phyloP scores from a whole-genome alignment of 1,140 invertebrate genomes.

The Akabosia matsudoensis region DNA sequence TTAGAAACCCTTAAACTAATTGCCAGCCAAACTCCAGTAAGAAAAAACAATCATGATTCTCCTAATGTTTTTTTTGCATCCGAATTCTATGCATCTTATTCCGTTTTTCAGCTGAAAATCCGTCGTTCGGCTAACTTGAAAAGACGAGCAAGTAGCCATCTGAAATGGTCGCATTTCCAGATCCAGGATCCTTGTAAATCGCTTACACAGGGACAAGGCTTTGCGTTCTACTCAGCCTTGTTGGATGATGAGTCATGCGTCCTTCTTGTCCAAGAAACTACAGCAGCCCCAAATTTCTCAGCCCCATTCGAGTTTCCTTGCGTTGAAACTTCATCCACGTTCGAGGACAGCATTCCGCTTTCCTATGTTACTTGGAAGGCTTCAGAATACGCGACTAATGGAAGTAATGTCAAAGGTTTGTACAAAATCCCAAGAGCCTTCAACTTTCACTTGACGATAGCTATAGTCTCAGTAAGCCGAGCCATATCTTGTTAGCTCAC shows the following conservation, averaged over 20 bases:
- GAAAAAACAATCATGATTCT: neutral
- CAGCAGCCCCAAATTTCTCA: neutral
- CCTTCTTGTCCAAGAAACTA: constrained; percentile 40
- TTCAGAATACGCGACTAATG: constrained; percentile 31
- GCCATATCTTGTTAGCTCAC: no score
- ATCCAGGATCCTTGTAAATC: constrained; percentile 25
- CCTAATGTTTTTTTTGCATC: neutral
- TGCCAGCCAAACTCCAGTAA: constrained; percentile 41
- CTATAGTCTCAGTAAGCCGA: no score
- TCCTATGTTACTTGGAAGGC: constrained; percentile 39
- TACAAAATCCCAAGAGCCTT: no score
- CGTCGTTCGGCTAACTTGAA: neutral
- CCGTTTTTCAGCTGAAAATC: constrained; percentile 35
- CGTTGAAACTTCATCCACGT: constrained; percentile 35
- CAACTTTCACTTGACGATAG: no score
- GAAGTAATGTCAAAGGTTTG: constrained; percentile 36
- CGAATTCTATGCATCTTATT: neutral
- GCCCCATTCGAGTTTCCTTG: constrained; percentile 38
- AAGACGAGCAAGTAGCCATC: neutral
- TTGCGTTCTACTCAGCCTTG: constrained; percentile 40
- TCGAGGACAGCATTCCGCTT: constrained; percentile 41
- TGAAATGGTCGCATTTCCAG: constrained; percentile 43
- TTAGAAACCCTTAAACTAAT: constrained; percentile 45
- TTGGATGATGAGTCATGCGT: constrained; percentile 40
- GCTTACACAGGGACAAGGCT: constrained; percentile 35